Evolutionary conservation across 2,888 invertebrate genomes (phyloP).

Genomic region (Diabrotica balteata): DNA sequence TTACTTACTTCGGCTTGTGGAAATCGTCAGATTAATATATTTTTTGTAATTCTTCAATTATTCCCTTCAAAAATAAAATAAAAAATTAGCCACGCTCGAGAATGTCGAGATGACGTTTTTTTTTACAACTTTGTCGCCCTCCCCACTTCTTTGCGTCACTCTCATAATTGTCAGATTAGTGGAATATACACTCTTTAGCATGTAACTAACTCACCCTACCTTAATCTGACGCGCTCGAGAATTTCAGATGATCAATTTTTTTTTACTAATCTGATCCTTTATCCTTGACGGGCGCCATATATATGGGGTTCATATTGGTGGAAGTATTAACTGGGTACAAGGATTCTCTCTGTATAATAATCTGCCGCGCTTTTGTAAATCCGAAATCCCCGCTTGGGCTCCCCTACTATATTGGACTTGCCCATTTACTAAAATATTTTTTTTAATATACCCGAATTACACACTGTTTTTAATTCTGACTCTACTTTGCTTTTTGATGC

Average conservation of each 20-base stretch:
- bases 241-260: constrained; percentile 8
- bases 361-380: not conserved
- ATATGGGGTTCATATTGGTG: not conserved
- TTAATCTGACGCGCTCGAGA: constrained; percentile 10
- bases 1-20: constrained; percentile 16
- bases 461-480: no score
- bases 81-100: constrained; percentile 19
- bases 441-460: no score
- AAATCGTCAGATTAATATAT: constrained; percentile 25
- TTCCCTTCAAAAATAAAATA: constrained; percentile 15
- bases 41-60: constrained; percentile 11
- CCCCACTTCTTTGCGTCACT: not conserved
- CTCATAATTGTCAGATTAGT: constrained; percentile 6
- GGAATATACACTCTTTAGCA: no score
- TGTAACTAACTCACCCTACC: no score
- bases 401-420: constrained; percentile 1
- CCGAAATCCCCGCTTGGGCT: constrained; percentile 1
- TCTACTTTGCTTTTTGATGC: no score
- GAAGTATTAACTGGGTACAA: not conserved
- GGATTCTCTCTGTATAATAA: not conserved
- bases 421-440: no score
- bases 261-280: constrained; percentile 2
- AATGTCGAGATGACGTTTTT: constrained; percentile 17
- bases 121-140: not conserved
- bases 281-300: not conserved